Evolutionary conservation across 2,797 vertebrate species (phyloP), one percentile per base, ranked within the genome.

Genomic region (Chelidonichthys spinosus): DNA sequence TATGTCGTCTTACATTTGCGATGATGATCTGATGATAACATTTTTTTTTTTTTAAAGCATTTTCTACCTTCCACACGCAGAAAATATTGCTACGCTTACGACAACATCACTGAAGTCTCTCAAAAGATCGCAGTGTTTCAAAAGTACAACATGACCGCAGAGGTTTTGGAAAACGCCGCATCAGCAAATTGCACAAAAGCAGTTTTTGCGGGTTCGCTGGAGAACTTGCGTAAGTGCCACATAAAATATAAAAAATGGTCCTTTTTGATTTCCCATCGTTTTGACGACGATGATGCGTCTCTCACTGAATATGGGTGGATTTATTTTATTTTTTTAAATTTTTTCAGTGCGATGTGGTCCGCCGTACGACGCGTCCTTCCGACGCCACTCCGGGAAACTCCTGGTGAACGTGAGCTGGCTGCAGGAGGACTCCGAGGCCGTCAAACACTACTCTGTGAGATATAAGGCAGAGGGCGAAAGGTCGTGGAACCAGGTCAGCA

Each of bases 341-440:
- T 7, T 89, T 84, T 47, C 80, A 95, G 95, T 74, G 7, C 85
- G 75, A 33, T 96, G 95, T 63, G 86, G 53, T 33, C 92, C 93
- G 50, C 92, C 92, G 0, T 0, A 0, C 9, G 1, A 8, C 0
- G 86, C 76, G 15, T 46, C 7, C 42, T 92, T 93, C 59, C 49
- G 52, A 3, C 88, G 94, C 33, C 53, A 32, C 11, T 74, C 81
- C 13, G 87, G 89, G 2, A 63, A 44, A 17, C 72, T 95, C 6
- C 1, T 36, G 2, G 80, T 94, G 40, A 46, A 6, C 0, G 87
- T 88, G 17, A 70, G 1, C 14, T 95, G 94, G 95, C 4, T 5
- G 1, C 0, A 6, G 14, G 36, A 2, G 0, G 78, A 88, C 9
- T 35, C 0, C 1, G 56, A 39, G 0, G 0, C 0, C 11, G 11